Evolutionary conservation across 2,113 vertebrate species (phyloP).

Genomic region (Scomber scombrus): DNA sequence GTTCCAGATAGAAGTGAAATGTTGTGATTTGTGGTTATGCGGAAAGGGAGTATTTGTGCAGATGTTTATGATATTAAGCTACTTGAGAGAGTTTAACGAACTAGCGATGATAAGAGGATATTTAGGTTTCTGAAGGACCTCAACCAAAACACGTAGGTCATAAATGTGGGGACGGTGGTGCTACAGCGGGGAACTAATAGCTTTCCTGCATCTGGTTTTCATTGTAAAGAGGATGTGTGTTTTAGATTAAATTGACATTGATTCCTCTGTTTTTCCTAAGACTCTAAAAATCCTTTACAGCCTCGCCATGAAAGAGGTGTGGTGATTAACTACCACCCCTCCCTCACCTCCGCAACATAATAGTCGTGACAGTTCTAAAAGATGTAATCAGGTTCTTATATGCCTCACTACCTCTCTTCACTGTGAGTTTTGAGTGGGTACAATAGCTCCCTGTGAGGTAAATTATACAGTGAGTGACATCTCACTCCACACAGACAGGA

Average conservation of each 20-base stretch:
- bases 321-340: slow-evolving; percentile 60
- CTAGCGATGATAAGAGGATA: slow-evolving; percentile 66
- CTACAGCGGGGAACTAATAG: slow-evolving; percentile 77
- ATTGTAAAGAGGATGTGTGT: slow-evolving; percentile 83
- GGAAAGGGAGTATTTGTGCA: slow-evolving; percentile 59
- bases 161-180: slow-evolving; percentile 76
- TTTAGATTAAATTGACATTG: slow-evolving; percentile 81
- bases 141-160: slow-evolving; percentile 79
- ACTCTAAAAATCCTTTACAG: slow-evolving; percentile 66
- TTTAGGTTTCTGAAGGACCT: slow-evolving; percentile 73
- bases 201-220: slow-evolving; percentile 80
- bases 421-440: slow-evolving; percentile 38
- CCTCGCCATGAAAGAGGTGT: slow-evolving; percentile 55
- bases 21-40: slow-evolving; percentile 58
- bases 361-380: slow-evolving; percentile 63
- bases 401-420: slow-evolving; percentile 47
- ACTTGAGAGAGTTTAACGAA: slow-evolving; percentile 55
- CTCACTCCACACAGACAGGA: slow-evolving; percentile 61
- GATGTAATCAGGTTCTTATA: slow-evolving; percentile 65
- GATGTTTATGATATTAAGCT: slow-evolving; percentile 71
- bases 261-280: slow-evolving; percentile 80
- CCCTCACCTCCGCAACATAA: slow-evolving; percentile 58
- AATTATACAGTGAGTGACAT: slow-evolving; percentile 78
- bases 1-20: slow-evolving; percentile 39
- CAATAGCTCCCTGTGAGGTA: slow-evolving; percentile 65